phyloP scores from a whole-genome alignment of 2,888 invertebrate species.

The Epirrhoe alternata region DNA sequence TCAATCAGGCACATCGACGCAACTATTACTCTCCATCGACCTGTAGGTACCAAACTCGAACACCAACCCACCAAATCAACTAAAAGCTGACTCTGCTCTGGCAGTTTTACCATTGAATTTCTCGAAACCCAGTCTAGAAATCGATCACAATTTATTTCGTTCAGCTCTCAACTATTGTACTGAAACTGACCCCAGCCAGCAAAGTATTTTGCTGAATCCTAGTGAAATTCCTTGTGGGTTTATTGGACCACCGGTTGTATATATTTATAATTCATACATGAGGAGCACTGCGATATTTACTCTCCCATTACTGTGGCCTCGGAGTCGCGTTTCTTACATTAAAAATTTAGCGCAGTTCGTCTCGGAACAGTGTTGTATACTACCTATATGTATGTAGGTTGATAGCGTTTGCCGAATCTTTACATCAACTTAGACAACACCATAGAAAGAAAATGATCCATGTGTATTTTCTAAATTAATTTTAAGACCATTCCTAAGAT shows the following conservation, averaged over 20 bases:
- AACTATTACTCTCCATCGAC: neutral
- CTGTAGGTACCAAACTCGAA: constrained; percentile 5
- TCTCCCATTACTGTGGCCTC: constrained; percentile 74
- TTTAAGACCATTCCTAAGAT: too few species aligned
- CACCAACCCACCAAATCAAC: constrained; percentile 22
- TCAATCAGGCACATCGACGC: neutral
- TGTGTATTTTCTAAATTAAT: too few species aligned
- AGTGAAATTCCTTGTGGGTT: constrained; percentile 31
- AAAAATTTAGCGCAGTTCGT: constrained; percentile 71
- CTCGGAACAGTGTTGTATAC: constrained; percentile 43
- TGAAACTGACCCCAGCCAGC: constrained; percentile 29
- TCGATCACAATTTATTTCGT: constrained; percentile 34
- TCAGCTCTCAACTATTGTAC: constrained; percentile 33
- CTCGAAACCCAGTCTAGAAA: constrained; percentile 27
- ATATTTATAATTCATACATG: constrained; percentile 77
- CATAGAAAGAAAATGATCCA: neutral
- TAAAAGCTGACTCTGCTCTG: constrained; percentile 17
- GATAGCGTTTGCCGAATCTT: constrained; percentile 27
- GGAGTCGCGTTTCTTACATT: constrained; percentile 74
- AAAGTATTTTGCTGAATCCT: constrained; percentile 39
- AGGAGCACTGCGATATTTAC: constrained; percentile 79
- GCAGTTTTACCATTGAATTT: constrained; percentile 24
- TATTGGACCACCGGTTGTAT: constrained; percentile 59
- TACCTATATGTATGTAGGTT: constrained; percentile 23
- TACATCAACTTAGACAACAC: neutral